Base-by-base conservation (phyloP, 1,140 invertebrate species). In the Cotesia typhae region DNA sequence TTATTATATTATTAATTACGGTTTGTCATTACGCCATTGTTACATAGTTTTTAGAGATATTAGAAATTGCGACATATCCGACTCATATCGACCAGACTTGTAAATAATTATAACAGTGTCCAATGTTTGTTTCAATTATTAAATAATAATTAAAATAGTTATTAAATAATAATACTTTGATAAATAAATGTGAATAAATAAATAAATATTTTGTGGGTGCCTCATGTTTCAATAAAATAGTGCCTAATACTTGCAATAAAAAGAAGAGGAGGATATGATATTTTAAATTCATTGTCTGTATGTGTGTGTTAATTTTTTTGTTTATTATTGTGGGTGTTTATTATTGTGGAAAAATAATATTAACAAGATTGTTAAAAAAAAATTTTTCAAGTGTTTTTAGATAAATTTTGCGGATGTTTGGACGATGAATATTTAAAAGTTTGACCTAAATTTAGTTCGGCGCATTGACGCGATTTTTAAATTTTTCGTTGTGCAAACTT, bases 211-310 rank as follows among this genome's bases (percentile, higher is more conserved):
- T 64, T 71, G 72, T 77, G 77, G 81, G 82, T 84, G 83, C 83
- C 83, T 84, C 81, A 81, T 79, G 61, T 80, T 81, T 75, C 78
- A 80, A 79, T 80, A 83, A 82, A 82, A 75, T 81, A 85, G 83
- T 85, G 83, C 83, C 83, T 84, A 79, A 73, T 74, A 75, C 70
- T 66, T 76, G 78, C 74, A 77, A 79, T 79, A 79, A 76, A 72
- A 71, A 61, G 63, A 52, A 76, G 71, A 35, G 51, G 38, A 72
- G 57, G 47, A 59, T 41, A 7, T 65, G 35, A 14, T 57, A 38
- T 35, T 28, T 41, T 64, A 59, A 71, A 70, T 38, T 20, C 38
- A 28, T 37, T 35, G 38, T 28, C 36, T 20, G 37, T 12, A 38
- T 57, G 60, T 10, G 60, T 63, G 41, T 63, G 60, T 70, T 60